Conservation (phyloP, 2,888 invertebrate genomes). For the Troides oblongomaculatus region DNA sequence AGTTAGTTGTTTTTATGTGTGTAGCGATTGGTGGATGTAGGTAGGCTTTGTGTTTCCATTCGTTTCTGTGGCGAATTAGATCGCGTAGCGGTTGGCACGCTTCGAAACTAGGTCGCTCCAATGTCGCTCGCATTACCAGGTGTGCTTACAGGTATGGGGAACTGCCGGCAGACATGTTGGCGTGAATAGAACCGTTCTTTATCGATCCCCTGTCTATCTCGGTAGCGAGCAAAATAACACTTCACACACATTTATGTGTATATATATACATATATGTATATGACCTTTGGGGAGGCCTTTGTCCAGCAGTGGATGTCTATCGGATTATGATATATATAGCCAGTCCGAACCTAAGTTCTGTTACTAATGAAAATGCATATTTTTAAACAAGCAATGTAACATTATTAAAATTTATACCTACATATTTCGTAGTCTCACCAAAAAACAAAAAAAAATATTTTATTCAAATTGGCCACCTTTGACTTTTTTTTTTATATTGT, state of each 20-base stretch:
- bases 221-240: constrained; percentile 1
- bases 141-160: constrained; percentile 27
- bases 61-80: constrained; percentile 39
- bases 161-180: constrained; percentile 16
- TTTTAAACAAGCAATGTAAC: no score
- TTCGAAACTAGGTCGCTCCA: constrained; percentile 43
- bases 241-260: neutral
- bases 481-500: no score
- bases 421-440: no score
- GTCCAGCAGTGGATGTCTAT: no score
- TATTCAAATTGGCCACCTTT: no score
- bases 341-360: no score
- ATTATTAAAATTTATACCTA: no score
- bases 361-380: no score
- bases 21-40: constrained; percentile 9
- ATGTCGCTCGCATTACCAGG: constrained; percentile 29
- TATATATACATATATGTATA: neutral
- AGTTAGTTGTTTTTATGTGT: neutral
- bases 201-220: constrained; percentile 25
- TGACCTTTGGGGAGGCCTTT: no score
- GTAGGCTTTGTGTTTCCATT: constrained; percentile 36
- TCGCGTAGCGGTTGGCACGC: constrained; percentile 43
- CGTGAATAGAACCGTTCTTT: constrained; percentile 21
- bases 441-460: no score
- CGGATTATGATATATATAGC: no score